Base-by-base conservation (phyloP, 2,797 vertebrate genomes). In the Girardinus metallicus region DNA sequence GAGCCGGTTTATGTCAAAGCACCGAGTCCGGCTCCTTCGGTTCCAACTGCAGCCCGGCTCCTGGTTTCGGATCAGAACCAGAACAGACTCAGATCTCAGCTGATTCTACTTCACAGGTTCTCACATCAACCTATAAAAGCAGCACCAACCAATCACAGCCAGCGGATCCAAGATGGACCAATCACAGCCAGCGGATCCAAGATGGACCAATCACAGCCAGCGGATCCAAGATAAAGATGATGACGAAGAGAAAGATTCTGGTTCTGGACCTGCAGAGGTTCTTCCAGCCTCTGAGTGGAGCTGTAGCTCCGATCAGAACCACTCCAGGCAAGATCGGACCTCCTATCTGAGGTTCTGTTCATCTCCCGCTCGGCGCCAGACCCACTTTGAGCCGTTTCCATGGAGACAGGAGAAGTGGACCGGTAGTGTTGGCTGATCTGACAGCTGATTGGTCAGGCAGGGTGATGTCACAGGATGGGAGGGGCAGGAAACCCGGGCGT, bases 401-500 rank as follows among this genome's bases (percentile, higher is more conserved):
- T 62, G 7, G 75, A 60, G 34, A 76, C 43, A 15, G 18, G 31
- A 46, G 29, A 23, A 46, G 26, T 36, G 21, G 23, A 1, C 26
- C 12, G 4, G 2, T 46, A 23, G 74, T n/a, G 10, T 70, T 64
- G 46, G 13, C 74, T 83, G 77, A 88, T 87, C 81, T 76, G 74
- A 81, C 80, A 51, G 78, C 68, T 80, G 85, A 90, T 89, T 82
- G 80, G 88, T 80, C 13, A 55, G 12, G 49, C 72, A 29, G 29
- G 0, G 49, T 90, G 89, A 91, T 90, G 88, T 89, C 88, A 89
- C 80, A 80, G 41, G 66, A 3, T 82, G 78, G 8, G 26, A 68
- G 80, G 73, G 39, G 84, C 83, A 87, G 89, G 91, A 91, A 90
- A 82, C 57, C 49, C 29, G 36, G 34, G 74, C 10, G 46, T 85